Base-by-base conservation (phyloP, 2,113 vertebrate genomes). In the Grammomys surdaster region DNA sequence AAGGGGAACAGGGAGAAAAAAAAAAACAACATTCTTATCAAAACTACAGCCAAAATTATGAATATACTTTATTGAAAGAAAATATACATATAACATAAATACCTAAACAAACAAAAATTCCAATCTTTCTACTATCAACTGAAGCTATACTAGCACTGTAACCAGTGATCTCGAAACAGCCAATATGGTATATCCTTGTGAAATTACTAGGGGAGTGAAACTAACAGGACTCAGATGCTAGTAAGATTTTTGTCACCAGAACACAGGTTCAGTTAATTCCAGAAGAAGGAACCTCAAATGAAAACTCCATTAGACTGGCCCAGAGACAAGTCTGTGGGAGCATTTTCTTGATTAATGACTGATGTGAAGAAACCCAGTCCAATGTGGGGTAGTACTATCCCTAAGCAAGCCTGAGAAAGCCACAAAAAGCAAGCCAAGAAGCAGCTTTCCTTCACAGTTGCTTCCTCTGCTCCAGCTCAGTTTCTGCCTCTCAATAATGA, bases 1-100 rank as follows among this genome's bases (percentile, higher is more conserved):
- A 97, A 54, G 56, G 91, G 63, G 51, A 24, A 73, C 6, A 28
- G 40, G 51, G 65, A 43, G 60, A 73, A 65, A 65, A 63, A 65
- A 48, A 78, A 95, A 51, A 81, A 8, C 3, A 90, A 11, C 28
- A 78, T 75, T 96, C 95, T 94, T 94, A 96, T 40, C 97, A 54
- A 93, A 78, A 46, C 12, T 80, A 73, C 2, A 78, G 96, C 86
- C 13, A 70, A 3, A 12, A 93, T 90, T 91, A 88, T 72, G 20
- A 70, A 80, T 95, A 82, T 43, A 28, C 43, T 60, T 93, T 22
- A 40, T 43, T 72, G 2, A 82, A 84, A 81, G 75, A 96, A 93
- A 93, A 84, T 19, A 76, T 31, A 31, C 20, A 91, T 48, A 63
- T 95, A 93, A 24, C 17, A 85, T n/a, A 97, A 84, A 46, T 43